Evolutionary conservation across 2,113 vertebrate genomes (phyloP).

Genomic region (Saguinus imperator): DNA sequence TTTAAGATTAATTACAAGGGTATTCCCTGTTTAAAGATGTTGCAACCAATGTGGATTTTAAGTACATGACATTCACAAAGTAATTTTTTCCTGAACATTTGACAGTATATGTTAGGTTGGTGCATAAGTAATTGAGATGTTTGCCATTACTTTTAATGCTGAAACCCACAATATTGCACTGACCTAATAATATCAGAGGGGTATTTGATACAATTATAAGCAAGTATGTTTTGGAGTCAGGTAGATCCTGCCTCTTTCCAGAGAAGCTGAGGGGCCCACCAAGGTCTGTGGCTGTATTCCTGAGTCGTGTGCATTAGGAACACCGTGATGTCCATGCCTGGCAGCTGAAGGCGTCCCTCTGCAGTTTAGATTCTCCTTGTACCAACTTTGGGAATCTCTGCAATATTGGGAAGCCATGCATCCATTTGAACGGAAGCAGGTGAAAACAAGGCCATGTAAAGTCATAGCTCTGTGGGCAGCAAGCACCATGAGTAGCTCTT

Average conservation of each 20-base stretch:
- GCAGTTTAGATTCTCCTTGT: not conserved
- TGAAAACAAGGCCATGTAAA: not conserved
- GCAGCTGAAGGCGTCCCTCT: not conserved
- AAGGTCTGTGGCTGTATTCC: not conserved
- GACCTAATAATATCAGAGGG: not conserved
- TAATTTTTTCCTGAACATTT: not conserved
- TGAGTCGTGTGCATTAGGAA: accelerated
- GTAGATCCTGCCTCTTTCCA: not conserved
- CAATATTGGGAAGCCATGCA: not conserved
- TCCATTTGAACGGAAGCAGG: not conserved
- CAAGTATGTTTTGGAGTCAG: not conserved
- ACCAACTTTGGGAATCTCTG: not conserved
- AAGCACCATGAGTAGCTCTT: not conserved
- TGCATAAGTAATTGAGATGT: too few species aligned
- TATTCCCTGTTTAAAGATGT: not conserved
- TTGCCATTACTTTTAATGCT: too few species aligned
- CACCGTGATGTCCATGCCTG: accelerated
- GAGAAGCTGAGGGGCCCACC: too few species aligned
- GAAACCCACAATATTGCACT: too few species aligned
- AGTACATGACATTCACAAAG: not conserved
- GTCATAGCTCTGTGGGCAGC: accelerated
- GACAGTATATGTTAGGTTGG: too few species aligned
- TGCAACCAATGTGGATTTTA: not conserved
- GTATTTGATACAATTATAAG: accelerated
- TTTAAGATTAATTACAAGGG: not conserved